Percentiles rank a stretch among this genome's conserved stretches.
phyloP scores from a whole-genome alignment of 2,797 vertebrate genomes.

The Melanotaenia maccullochi region DNA sequence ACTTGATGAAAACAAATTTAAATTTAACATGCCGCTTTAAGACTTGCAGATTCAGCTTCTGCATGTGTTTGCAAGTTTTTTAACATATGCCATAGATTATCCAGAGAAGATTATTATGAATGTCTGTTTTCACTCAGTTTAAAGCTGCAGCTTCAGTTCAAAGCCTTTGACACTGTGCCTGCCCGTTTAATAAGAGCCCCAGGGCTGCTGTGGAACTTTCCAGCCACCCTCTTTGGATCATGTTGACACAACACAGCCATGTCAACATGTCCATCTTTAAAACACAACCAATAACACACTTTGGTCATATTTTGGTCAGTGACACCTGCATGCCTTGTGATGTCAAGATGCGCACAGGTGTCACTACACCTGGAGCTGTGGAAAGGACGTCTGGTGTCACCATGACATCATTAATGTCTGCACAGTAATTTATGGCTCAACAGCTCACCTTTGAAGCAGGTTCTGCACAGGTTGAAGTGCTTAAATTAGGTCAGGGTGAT shows the following conservation, averaged over 20 bases:
- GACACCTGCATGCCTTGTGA: conserved; percentile 18
- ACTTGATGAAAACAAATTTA: not conserved
- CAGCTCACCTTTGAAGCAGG: conserved; percentile 4
- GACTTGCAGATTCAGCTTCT: conserved; percentile 2
- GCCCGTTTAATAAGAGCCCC: conserved; percentile 41
- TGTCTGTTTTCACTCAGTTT: conserved; percentile 29
- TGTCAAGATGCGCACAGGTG: conserved; percentile 39
- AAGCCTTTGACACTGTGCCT: conserved; percentile 51
- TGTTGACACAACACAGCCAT: conserved; percentile 77
- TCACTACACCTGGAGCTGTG: conserved; percentile 24
- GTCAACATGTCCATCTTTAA: conserved; percentile 61
- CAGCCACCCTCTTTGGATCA: conserved; percentile 59
- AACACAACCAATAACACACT: conserved; percentile 66
- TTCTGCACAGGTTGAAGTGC: conserved; percentile 8
- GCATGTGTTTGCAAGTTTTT: not conserved
- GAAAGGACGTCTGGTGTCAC: conserved; percentile 11
- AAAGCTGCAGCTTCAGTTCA: conserved; percentile 38
- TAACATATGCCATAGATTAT: conserved; percentile 21
- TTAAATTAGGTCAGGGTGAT: conserved; percentile 34
- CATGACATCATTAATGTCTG: conserved; percentile 28
- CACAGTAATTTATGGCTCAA: conserved; percentile 29
- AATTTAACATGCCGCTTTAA: conserved; percentile 1
- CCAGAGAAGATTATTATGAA: not conserved
- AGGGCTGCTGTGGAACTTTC: conserved; percentile 76
- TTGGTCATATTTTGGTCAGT: conserved; percentile 50